Conservation (phyloP, 2,888 invertebrate genomes). For the Drosophila nigricruria region DNA sequence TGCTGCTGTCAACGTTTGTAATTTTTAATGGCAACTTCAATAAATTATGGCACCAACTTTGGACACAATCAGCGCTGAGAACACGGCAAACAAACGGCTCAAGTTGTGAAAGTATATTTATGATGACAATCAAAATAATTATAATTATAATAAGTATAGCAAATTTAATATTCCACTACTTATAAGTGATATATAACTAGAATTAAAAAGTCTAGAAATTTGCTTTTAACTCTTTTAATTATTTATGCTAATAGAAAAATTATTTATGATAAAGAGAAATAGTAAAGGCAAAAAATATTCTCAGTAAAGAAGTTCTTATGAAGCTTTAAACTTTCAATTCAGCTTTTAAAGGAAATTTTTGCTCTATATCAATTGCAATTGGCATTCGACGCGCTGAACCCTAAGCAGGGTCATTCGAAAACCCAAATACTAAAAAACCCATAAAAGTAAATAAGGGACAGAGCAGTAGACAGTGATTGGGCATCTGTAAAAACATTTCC, state of each 20-base stretch:
- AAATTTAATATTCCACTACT: not conserved
- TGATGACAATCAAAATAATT: constrained; percentile 1
- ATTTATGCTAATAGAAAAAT: not conserved
- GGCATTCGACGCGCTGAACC: not conserved
- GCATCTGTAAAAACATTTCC: constrained; percentile 33
- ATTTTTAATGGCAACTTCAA: constrained; percentile 70
- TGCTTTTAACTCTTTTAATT: not conserved
- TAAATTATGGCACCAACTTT: constrained; percentile 60
- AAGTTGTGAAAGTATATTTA: constrained; percentile 2
- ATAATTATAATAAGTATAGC: not conserved
- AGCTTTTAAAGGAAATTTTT: not conserved
- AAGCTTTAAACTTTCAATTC: not conserved
- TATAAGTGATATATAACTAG: not conserved
- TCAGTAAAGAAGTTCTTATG: not conserved
- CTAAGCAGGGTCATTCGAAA: not conserved
- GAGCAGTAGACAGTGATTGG: constrained; percentile 20
- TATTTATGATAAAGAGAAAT: not conserved
- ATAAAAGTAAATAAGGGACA: not conserved
- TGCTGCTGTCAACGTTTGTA: constrained; percentile 67
- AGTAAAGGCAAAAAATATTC: not conserved
- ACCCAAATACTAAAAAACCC: not conserved
- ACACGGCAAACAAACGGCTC: constrained; percentile 11
- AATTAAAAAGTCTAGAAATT: not conserved
- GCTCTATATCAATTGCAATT: not conserved
- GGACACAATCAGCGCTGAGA: constrained; percentile 27